Percentiles rank a stretch among this genome's conserved stretches.
phyloP scores from a whole-genome alignment of 2,888 invertebrate species.

The Sycophila texana region DNA sequence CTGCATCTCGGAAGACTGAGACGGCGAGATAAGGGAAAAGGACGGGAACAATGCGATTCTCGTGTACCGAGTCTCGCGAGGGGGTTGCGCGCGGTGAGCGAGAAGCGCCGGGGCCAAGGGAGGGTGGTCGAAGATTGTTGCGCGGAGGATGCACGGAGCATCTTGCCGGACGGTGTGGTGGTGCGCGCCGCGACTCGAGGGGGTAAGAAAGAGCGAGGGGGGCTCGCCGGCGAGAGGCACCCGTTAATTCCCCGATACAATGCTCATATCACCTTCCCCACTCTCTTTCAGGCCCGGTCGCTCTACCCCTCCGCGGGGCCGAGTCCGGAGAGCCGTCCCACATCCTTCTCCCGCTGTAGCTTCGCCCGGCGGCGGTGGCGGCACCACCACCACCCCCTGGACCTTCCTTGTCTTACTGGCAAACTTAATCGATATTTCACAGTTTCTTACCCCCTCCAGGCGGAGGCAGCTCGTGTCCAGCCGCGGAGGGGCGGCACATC shows the following conservation, averaged over 20 bases:
- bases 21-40: slow-evolving; percentile 53
- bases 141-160: slow-evolving; percentile 48
- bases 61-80: slow-evolving; percentile 39
- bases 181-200: slow-evolving; percentile 32
- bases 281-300: slow-evolving; percentile 65
- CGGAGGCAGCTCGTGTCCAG: slow-evolving; percentile 66
- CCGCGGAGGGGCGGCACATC: slow-evolving; percentile 68
- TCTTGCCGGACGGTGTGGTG: slow-evolving; percentile 13
- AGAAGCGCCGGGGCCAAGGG: slow-evolving; percentile 51
- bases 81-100: slow-evolving; percentile 2
- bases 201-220: slow-evolving; percentile 27
- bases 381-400: slow-evolving; percentile 67
- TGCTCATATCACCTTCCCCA: slow-evolving; percentile 76
- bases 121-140: slow-evolving; percentile 52
- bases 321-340: slow-evolving; percentile 31
- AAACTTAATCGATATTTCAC: slow-evolving; percentile 77
- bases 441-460: slow-evolving; percentile 75
- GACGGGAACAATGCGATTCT: slow-evolving; percentile 53
- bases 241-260: slow-evolving; percentile 76
- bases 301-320: slow-evolving; percentile 56
- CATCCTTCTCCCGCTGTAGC: slow-evolving; percentile 44
- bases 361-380: slow-evolving; percentile 53
- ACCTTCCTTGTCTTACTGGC: slow-evolving; percentile 76
- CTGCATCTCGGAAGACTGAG: slow-evolving; percentile 34
- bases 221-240: slow-evolving; percentile 59